These are phyloP conservation scores for Phylloscopus trochiloides DNA, from an alignment of 2,113 vertebrate species.

Conservation along the genomic window DNA sequence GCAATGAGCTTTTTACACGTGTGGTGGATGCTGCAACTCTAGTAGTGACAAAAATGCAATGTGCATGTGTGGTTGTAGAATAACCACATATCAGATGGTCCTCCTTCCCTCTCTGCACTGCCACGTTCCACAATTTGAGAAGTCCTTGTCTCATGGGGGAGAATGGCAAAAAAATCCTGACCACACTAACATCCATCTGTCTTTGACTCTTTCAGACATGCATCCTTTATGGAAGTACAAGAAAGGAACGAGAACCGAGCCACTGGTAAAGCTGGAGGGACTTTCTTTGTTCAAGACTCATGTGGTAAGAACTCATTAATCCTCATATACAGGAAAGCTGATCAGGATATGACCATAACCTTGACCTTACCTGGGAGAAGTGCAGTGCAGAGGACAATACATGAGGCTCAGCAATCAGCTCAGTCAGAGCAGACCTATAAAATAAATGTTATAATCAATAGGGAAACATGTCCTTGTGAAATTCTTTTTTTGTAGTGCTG, in stretches of 20 bases:
- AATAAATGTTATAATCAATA: neutral
- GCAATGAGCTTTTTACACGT: neutral
- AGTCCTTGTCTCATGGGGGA: neutral
- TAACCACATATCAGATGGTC: neutral
- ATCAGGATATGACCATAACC: neutral
- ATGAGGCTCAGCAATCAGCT: neutral
- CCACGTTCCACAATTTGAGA: neutral
- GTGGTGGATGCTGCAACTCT: neutral
- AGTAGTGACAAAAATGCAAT: neutral
- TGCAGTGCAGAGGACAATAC: neutral
- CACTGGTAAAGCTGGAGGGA: neutral
- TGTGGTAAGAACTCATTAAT: neutral
- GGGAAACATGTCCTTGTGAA: neutral
- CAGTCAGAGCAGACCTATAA: neutral
- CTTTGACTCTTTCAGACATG: neutral
- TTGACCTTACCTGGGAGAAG: neutral
- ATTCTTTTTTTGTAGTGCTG: constrained; percentile 24
- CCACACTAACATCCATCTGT: neutral
- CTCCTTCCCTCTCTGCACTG: neutral
- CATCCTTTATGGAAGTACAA: neutral
- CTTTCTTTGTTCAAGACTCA: neutral
- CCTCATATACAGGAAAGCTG: neutral
- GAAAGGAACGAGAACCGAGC: neutral
- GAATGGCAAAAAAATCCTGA: neutral
- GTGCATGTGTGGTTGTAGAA: neutral